Conservation (phyloP, 2,113 vertebrate species). For the Ammospiza nelsoni region DNA sequence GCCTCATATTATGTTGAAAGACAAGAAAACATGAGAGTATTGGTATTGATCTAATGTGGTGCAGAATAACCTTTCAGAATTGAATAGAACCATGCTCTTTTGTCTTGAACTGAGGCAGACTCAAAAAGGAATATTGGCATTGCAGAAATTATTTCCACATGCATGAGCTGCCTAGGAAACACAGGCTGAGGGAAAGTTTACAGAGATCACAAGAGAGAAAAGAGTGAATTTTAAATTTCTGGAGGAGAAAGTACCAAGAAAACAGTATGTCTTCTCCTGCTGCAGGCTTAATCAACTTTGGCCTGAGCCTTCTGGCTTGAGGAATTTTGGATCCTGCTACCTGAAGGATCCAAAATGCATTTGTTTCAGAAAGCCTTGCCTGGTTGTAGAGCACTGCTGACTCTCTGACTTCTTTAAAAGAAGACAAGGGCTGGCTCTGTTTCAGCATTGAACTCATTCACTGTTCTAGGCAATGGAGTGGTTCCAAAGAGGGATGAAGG, state of each 20-base stretch:
- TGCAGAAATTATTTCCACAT: neutral
- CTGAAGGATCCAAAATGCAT: neutral
- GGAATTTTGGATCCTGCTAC: neutral
- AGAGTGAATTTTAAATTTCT: neutral
- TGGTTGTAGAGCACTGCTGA: neutral
- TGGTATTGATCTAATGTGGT: neutral
- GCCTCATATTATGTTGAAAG: neutral
- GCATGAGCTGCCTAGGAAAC: neutral
- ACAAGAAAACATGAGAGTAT: neutral
- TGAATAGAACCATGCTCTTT: neutral
- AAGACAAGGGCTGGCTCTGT: neutral
- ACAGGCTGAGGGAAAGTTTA: neutral
- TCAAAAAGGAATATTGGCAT: neutral
- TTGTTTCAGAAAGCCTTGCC: neutral
- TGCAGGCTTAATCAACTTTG: neutral
- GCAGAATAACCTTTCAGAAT: neutral
- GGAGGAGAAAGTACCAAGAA: neutral
- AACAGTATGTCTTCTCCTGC: neutral
- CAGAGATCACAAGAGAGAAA: neutral
- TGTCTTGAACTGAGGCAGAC: neutral
- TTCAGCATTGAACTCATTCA: neutral
- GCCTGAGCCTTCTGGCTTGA: neutral
- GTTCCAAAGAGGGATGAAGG: neutral
- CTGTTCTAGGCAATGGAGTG: neutral
- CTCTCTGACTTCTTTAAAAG: neutral